Conservation (phyloP, 2,113 vertebrate genomes). For the Pogona vitticeps region DNA sequence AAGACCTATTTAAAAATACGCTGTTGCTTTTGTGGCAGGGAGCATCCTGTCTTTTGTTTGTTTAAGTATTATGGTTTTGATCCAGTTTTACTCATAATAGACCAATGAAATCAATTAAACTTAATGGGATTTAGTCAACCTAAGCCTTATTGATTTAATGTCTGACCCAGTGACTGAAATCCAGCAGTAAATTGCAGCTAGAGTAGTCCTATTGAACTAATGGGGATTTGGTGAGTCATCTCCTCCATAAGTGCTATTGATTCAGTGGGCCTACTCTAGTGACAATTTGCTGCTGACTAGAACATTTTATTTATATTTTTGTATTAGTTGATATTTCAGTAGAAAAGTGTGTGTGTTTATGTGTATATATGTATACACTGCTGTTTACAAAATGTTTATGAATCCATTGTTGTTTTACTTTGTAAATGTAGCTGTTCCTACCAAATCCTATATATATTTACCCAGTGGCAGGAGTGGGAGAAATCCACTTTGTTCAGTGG, state of each 20-base stretch:
- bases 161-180: neutral
- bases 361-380: neutral
- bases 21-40: slow-evolving; percentile 23
- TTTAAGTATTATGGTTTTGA: slow-evolving; percentile 21
- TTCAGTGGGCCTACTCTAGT: too few species aligned
- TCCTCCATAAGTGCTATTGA: too few species aligned
- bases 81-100: neutral
- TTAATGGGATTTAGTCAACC: neutral
- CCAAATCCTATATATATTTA: neutral
- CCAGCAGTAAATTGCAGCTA: too few species aligned
- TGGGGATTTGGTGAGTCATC: too few species aligned
- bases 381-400: slow-evolving; percentile 47
- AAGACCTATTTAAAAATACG: slow-evolving; percentile 57
- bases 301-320: slow-evolving; percentile 17
- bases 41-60: slow-evolving; percentile 39
- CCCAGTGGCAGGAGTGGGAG: neutral
- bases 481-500: neutral
- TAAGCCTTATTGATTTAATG: neutral
- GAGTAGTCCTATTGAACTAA: too few species aligned
- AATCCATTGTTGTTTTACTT: slow-evolving; percentile 42
- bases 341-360: slow-evolving; percentile 47
- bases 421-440: slow-evolving; percentile 59
- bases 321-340: slow-evolving; percentile 64
- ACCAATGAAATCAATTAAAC: neutral
- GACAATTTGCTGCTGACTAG: neutral